Conservation (phyloP, 2,113 vertebrate genomes). For the Lasiurus borealis region DNA sequence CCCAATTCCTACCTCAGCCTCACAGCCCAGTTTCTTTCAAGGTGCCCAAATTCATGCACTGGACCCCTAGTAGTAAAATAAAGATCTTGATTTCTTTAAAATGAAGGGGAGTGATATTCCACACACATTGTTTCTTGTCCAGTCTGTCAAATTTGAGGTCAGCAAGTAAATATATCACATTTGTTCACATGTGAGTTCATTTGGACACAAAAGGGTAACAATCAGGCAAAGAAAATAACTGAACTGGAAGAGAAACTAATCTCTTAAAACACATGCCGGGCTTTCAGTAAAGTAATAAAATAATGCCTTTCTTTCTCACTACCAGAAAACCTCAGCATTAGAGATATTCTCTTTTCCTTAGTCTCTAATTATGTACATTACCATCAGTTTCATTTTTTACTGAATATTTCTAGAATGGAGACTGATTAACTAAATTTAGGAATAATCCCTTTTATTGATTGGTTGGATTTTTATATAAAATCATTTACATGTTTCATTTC, state of each 20-base stretch:
- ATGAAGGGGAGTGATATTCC: background rate
- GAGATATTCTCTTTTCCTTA: constrained; percentile 60
- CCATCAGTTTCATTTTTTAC: constrained; percentile 76
- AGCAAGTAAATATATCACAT: constrained; percentile 9
- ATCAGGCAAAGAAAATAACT: constrained; percentile 20
- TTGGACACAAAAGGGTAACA: background rate
- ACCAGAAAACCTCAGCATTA: constrained; percentile 68
- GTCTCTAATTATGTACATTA: constrained; percentile 37
- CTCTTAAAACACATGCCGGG: constrained; percentile 61
- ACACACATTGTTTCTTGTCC: background rate
- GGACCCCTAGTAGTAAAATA: background rate
- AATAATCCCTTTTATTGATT: constrained; percentile 81
- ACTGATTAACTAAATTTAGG: constrained; percentile 73
- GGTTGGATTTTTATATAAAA: constrained; percentile 80
- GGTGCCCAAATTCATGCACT: too few species aligned
- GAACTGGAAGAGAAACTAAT: constrained; percentile 72
- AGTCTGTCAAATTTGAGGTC: background rate
- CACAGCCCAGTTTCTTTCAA: too few species aligned
- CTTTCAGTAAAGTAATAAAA: constrained; percentile 80
- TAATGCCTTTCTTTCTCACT: constrained; percentile 73
- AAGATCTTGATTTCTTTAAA: background rate
- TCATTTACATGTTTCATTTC: constrained; percentile 80
- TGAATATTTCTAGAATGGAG: constrained; percentile 65
- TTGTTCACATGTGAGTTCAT: background rate
- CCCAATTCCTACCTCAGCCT: too few species aligned